Base-by-base conservation (phyloP, 2,797 vertebrate species). In the Poecilia gillii region DNA sequence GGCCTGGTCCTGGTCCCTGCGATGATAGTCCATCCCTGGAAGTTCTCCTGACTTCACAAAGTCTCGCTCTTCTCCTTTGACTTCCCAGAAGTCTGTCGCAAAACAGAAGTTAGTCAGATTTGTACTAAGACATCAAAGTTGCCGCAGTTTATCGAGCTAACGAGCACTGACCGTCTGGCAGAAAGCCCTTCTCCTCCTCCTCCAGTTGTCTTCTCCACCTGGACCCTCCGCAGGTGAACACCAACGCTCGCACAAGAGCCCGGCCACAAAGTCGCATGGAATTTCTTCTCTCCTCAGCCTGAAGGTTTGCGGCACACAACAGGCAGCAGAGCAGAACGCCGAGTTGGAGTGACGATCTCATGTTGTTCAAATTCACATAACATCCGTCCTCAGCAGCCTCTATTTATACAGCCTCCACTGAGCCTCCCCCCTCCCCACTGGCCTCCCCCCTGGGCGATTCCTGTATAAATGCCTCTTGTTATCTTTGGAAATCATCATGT, bases 321-420 rank as follows among this genome's bases (percentile, higher is more conserved):
- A 74, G 33, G 49, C 72, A 73, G 49, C 72, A 73, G 46, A 73
- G 72, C 72, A 73, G 7, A 23, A 51, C 72, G 36, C 18, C 31
- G 5, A 73, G 47, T 1, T n/a, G 36, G 49, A 74, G 73, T 3
- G 51, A 74, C 12, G 73, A 41, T n/a, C 33, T 74, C 73, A 74
- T 55, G 87, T 96, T 77, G 84, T 49, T 76, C 43, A 51, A 55
- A 76, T 46, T 81, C 39, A 72, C 71, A 36, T 51, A 47, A 57
- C 57, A 39, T 33, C 72, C 23, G 62, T 74, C 72, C 74, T 0
- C 16, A 49, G 66, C 49, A 0, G 0, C 55, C 81, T 72, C 90
- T 93, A 90, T 93, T 53, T 53, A 16, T 1, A 18, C 11, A 51
- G 8, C 45, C 75, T 57, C n/a, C 39, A 49, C 33, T 79, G 81